Evolutionary conservation across 2,113 vertebrate species (phyloP), one percentile per base, ranked within the genome.

Genomic region (Odontophorus gujanensis): DNA sequence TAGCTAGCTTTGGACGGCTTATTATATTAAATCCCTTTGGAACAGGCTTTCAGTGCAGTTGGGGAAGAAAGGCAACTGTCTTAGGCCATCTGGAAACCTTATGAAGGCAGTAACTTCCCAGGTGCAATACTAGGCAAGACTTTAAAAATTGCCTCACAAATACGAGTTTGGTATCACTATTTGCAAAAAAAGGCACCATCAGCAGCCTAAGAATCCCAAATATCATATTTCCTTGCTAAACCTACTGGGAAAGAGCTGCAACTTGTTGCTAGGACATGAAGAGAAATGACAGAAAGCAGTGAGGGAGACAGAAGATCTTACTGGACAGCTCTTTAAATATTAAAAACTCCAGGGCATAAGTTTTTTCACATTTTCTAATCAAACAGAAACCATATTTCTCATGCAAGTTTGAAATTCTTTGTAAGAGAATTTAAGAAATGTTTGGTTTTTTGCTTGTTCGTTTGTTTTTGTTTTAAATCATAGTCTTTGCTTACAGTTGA

Each of bases 61-160:
- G 40, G 15, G 13, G 12, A 4, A 34, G 9, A 10, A 42, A 20
- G 30, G 43, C 16, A 61, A 43, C 9, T 25, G 5, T n/a, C 25
- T 61, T 28, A 18, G 21, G 19, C 36, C 42, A 8, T 32, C 21
- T 14, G 4, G 1, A 1, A 40, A 17, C 13, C 51, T 45, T 61
- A 17, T 1, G 3, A 34, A 55, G 28, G 7, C 6, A 30, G 18
- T n/a, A 45, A 40, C 6, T 2, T 6, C 13, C 4, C 2, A 20
- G 2, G 0, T 25, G 14, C 26, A n/a, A n/a, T 18, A 32, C 15
- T 24, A 2, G 40, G 34, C 7, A 50, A 81, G 38, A 28, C 13
- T 28, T 17, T 48, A 7, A 48, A 42, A 48, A 47, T 45, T 67
- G 43, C 13, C 6, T 26, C 25, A 2, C 3, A 26, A 45, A 13